Percentiles rank a stretch among this genome's conserved stretches.
phyloP scores from a whole-genome alignment of 2,797 vertebrate genomes.

The Notoglanidium macrostoma region DNA sequence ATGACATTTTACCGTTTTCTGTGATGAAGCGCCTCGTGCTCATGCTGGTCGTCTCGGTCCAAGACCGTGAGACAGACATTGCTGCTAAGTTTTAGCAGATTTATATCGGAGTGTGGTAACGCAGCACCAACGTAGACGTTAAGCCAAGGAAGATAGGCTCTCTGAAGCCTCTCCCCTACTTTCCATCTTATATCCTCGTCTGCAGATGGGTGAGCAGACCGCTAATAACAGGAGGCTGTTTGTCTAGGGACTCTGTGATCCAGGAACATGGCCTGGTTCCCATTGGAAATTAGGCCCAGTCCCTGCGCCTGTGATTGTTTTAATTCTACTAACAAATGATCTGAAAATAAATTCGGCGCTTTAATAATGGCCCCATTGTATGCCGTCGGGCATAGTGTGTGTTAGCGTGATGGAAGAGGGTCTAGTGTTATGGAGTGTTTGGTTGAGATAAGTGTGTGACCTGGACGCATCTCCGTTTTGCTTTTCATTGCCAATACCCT shows the following conservation, averaged over 20 bases:
- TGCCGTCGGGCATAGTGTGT: constrained; percentile 19
- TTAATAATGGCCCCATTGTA: constrained; percentile 61
- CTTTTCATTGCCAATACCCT: background rate
- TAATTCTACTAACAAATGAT: constrained; percentile 68
- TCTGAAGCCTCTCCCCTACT: constrained; percentile 28
- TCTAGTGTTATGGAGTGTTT: constrained; percentile 6
- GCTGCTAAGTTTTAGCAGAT: background rate
- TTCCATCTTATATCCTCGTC: constrained; percentile 41
- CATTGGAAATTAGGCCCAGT: constrained; percentile 59
- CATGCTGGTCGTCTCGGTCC: background rate
- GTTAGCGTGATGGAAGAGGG: constrained; percentile 26
- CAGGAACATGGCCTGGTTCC: constrained; percentile 54
- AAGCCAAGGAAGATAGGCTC: constrained; percentile 38
- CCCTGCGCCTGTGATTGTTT: constrained; percentile 59
- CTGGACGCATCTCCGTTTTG: background rate
- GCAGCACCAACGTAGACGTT: constrained; percentile 14
- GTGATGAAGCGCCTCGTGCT: background rate
- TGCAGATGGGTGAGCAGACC: constrained; percentile 52
- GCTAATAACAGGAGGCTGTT: constrained; percentile 61
- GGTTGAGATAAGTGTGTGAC: constrained; percentile 1
- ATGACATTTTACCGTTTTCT: background rate
- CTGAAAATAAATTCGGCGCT: constrained; percentile 73
- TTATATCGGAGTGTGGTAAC: background rate
- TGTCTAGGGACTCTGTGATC: constrained; percentile 54
- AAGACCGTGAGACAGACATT: background rate